Evolutionary conservation across 92 coral and sea anemone genomes (phyloP).

Genomic region (Epizoanthus stellaris): DNA sequence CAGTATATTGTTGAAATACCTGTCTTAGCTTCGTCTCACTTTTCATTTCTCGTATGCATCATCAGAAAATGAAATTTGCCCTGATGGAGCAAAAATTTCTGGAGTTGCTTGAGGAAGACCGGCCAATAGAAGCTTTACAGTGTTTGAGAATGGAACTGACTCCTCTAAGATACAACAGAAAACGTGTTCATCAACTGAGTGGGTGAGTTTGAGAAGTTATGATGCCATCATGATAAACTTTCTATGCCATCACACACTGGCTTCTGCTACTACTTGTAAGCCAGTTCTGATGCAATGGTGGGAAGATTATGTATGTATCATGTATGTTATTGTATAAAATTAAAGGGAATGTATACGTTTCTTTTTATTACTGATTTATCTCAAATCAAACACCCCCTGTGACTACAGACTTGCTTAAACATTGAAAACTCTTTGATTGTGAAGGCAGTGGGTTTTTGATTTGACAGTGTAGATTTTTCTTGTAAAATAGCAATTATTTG

Average conservation of each 20-base stretch:
- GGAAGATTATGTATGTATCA: slow-evolving; percentile 6
- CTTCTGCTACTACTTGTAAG: background rate
- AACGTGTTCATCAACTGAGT: slow-evolving; percentile 91
- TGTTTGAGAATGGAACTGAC: slow-evolving; percentile 94
- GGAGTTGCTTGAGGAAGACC: slow-evolving; percentile 89
- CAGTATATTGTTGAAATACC: background rate
- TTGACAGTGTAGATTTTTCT: background rate
- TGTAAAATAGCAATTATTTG: slow-evolving; percentile 16
- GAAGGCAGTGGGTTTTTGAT: background rate
- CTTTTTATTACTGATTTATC: background rate
- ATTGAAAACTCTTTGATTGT: background rate
- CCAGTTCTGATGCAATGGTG: background rate
- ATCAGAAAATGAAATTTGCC: slow-evolving; percentile 95
- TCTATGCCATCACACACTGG: background rate
- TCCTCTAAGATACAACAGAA: slow-evolving; percentile 91
- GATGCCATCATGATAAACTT: background rate
- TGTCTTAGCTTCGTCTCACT: slow-evolving; percentile 24
- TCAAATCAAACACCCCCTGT: slow-evolving; percentile 2
- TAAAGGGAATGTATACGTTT: slow-evolving; percentile 2
- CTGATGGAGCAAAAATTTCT: slow-evolving; percentile 96
- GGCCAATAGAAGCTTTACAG: slow-evolving; percentile 90
- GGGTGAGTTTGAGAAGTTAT: slow-evolving; percentile 71
- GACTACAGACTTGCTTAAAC: background rate
- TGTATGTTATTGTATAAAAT: slow-evolving; percentile 8
- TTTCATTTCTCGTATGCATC: slow-evolving; percentile 19